Conservation (phyloP, 2,888 invertebrate genomes). For the Oxyteleia sp. region DNA sequence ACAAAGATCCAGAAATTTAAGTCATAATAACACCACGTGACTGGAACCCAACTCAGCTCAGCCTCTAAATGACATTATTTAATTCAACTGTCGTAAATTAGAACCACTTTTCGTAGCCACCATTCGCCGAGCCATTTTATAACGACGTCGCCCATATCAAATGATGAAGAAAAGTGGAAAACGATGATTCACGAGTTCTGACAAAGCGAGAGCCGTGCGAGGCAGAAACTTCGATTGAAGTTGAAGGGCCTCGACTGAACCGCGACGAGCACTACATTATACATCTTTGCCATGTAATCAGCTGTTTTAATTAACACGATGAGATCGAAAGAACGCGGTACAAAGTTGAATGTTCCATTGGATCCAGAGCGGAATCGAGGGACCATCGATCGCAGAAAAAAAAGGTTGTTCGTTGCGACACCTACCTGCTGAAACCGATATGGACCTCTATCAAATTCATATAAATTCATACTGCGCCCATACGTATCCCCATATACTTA, state of each 20-base stretch:
- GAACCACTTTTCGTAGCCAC: conserved; percentile 16
- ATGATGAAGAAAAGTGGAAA: conserved; percentile 59
- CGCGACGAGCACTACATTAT: conserved; percentile 36
- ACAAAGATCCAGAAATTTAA: not conserved
- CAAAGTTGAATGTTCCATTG: conserved; percentile 8
- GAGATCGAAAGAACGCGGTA: conserved; percentile 1
- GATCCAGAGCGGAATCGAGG: not conserved
- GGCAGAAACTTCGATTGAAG: conserved; percentile 11
- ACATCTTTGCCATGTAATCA: conserved; percentile 47
- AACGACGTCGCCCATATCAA: conserved; percentile 17
- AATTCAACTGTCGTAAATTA: conserved; percentile 44
- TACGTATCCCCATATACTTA: too few species aligned
- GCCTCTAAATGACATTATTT: conserved; percentile 26
- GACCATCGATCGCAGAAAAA: conserved; percentile 1
- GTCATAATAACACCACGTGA: not conserved
- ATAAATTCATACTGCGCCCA: too few species aligned
- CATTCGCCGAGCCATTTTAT: conserved; percentile 32
- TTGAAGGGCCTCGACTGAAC: conserved; percentile 30
- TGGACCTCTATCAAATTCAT: too few species aligned
- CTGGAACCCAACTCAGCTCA: not conserved
- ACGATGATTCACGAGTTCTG: conserved; percentile 20
- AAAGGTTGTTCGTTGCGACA: not conserved
- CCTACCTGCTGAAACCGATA: too few species aligned
- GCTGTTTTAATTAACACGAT: conserved; percentile 36
- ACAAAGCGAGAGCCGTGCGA: conserved; percentile 20